Conservation (phyloP, 37 sponge, comb jelly and placozoan species). For the Chondrilla cf. caribensis region DNA sequence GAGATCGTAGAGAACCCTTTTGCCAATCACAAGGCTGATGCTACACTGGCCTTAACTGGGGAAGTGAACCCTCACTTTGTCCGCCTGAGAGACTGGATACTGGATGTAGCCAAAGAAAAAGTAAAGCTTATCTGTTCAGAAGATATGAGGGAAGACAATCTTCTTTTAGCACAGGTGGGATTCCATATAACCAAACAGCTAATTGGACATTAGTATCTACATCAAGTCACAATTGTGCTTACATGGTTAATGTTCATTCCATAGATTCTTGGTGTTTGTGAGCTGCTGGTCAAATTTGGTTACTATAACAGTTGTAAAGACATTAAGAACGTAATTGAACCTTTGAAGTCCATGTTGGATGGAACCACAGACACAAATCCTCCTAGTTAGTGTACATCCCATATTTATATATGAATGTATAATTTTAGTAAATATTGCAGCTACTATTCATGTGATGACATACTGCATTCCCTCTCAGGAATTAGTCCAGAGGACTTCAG, state of each 20-base stretch:
- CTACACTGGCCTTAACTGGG: constrained; percentile 45
- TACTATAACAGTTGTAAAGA: constrained; percentile 69
- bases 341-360: constrained; percentile 65
- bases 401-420: no score
- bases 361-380: constrained; percentile 54
- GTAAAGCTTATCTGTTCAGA: neutral
- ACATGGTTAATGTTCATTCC: no score
- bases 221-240: no score
- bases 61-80: constrained; percentile 47
- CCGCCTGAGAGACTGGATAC: constrained; percentile 45
- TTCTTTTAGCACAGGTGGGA: constrained; percentile 20
- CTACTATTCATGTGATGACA: no score
- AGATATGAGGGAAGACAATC: neutral
- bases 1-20: constrained; percentile 27
- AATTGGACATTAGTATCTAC: no score
- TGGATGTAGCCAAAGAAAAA: constrained; percentile 7
- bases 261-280: constrained; percentile 45
- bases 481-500: neutral
- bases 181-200: no score
- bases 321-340: constrained; percentile 49
- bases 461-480: no score
- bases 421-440: no score
- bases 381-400: constrained; percentile 23
- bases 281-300: constrained; percentile 60
- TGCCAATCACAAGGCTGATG: constrained; percentile 21